phyloP scores from a whole-genome alignment of 1,140 invertebrate genomes.

The Eubasilissa regina region DNA sequence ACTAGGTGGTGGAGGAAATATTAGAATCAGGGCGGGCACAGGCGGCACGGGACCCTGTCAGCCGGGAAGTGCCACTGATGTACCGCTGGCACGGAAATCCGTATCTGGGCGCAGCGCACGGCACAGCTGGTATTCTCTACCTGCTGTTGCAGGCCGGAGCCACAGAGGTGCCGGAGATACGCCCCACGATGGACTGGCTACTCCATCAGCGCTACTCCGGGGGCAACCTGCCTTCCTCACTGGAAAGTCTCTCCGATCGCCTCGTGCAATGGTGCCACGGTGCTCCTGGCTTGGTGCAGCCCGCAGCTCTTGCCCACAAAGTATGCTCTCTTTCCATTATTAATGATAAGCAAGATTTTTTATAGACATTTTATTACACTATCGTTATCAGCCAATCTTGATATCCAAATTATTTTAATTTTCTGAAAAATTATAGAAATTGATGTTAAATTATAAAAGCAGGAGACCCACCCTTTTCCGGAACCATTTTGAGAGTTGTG shows the following conservation, averaged over 20 bases:
- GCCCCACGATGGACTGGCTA: slow-evolving; percentile 70
- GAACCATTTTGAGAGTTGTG: too few relatives aligned
- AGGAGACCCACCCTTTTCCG: too few relatives aligned
- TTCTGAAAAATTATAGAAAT: too few relatives aligned
- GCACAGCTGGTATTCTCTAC: slow-evolving; percentile 88
- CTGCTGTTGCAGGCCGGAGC: slow-evolving; percentile 79
- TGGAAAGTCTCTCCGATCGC: slow-evolving; percentile 80
- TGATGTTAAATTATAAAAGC: too few relatives aligned
- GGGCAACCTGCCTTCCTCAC: slow-evolving; percentile 90
- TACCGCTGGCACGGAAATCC: slow-evolving; percentile 91
- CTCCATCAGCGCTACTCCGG: slow-evolving; percentile 72
- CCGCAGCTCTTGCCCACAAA: slow-evolving; percentile 84
- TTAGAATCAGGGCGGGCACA: slow-evolving; percentile 79
- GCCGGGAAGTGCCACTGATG: slow-evolving; percentile 78
- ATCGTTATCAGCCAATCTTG: too few relatives aligned
- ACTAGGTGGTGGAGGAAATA: slow-evolving; percentile 77
- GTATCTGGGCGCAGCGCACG: slow-evolving; percentile 92
- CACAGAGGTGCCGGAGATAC: slow-evolving; percentile 72
- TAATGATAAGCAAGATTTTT: too few relatives aligned
- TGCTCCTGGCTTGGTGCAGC: slow-evolving; percentile 87
- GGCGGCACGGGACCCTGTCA: slow-evolving; percentile 64
- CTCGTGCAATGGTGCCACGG: slow-evolving; percentile 98
- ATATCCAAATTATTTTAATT: too few relatives aligned
- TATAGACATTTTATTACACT: too few relatives aligned
- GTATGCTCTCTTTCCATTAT: background rate